These are phyloP conservation scores for Cochlearius cochlearius DNA, from an alignment of 2,113 vertebrate genomes.

Conservation along the genomic window DNA sequence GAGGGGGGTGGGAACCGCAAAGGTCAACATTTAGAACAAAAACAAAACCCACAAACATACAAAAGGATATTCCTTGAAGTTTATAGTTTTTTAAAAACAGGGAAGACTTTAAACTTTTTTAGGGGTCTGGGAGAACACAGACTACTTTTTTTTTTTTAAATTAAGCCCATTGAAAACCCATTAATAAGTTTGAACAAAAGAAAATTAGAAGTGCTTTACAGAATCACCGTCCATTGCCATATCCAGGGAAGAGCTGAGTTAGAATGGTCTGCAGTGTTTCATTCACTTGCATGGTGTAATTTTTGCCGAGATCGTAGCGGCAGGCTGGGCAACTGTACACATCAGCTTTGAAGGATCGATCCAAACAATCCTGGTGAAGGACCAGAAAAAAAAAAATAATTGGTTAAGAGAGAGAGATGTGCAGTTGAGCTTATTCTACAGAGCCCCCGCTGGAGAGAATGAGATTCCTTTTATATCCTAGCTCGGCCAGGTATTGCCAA, in stretches of 20 bases:
- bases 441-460: neutral
- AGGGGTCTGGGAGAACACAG: neutral
- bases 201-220: conserved; percentile 56
- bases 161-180: conserved; percentile 54
- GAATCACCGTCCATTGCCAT: conserved; percentile 91
- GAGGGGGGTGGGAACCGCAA: neutral
- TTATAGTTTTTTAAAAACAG: neutral
- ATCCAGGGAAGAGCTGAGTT: conserved; percentile 94
- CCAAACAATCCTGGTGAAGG: conserved; percentile 86
- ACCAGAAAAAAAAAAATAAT: neutral
- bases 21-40: conserved; percentile 1
- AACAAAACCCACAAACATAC: neutral
- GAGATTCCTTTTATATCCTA: neutral
- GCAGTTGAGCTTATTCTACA: neutral
- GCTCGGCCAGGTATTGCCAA: neutral
- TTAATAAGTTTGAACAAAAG: neutral
- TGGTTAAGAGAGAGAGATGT: neutral
- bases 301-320: conserved; percentile 88
- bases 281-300: conserved; percentile 86
- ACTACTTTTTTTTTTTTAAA: conserved; percentile 54
- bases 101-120: conserved; percentile 44
- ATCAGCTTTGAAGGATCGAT: conserved; percentile 91
- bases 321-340: conserved; percentile 96
- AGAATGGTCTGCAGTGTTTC: conserved; percentile 86
- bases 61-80: conserved; percentile 26